These are phyloP conservation scores for Catocala fraxini DNA, from an alignment of 2,888 invertebrate genomes.

Conservation along the genomic window DNA sequence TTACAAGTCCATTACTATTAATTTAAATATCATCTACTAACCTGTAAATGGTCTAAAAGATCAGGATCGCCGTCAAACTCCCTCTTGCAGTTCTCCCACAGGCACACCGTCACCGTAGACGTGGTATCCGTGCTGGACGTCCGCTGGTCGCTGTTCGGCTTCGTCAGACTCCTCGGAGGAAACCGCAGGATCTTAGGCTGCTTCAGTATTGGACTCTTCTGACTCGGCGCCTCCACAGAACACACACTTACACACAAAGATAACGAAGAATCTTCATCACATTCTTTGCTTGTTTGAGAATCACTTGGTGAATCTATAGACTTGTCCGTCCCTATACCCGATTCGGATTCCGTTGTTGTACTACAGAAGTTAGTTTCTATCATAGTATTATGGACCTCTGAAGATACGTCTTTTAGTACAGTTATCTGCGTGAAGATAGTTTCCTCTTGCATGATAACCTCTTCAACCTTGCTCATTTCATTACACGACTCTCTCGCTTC, in stretches of 20 bases:
- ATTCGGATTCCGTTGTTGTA: constrained; percentile 80
- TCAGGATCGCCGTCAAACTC: constrained; percentile 93
- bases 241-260: constrained; percentile 80
- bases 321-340: constrained; percentile 83
- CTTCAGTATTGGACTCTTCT: constrained; percentile 92
- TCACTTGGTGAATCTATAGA: constrained; percentile 84
- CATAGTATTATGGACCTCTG: constrained; percentile 78
- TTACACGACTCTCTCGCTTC: constrained; percentile 47
- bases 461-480: constrained; percentile 72
- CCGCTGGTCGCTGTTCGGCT: constrained; percentile 69
- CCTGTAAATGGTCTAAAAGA: constrained; percentile 96
- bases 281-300: constrained; percentile 81
- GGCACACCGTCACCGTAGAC: constrained; percentile 88
- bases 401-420: constrained; percentile 81
- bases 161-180: constrained; percentile 87
- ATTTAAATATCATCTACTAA: constrained; percentile 61
- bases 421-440: constrained; percentile 83
- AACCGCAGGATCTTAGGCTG: constrained; percentile 94
- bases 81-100: constrained; percentile 94
- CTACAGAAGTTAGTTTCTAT: constrained; percentile 81
- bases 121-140: constrained; percentile 81
- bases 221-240: constrained; percentile 76
- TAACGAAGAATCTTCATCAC: constrained; percentile 82
- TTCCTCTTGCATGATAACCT: constrained; percentile 77
- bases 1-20: not conserved